phyloP scores from a whole-genome alignment of 2,113 vertebrate genomes.

The Orcinus orca region DNA sequence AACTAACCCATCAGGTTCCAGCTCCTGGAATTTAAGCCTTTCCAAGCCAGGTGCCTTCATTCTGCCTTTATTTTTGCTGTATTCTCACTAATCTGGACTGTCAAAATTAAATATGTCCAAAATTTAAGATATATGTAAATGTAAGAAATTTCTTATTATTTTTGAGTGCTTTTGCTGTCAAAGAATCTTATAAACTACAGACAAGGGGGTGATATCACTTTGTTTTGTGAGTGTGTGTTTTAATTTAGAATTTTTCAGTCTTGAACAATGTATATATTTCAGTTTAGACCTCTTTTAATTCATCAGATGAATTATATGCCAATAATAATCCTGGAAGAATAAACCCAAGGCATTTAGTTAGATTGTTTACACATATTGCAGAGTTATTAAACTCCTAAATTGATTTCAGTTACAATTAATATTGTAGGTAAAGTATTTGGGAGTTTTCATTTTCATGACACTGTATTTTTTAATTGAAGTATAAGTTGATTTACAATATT shows the following conservation, averaged over 20 bases:
- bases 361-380: constrained; percentile 39
- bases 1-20: not conserved
- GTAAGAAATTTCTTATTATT: not conserved
- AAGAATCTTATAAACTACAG: not conserved
- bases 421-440: constrained; percentile 54
- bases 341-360: constrained; percentile 43
- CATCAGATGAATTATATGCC: constrained; percentile 53
- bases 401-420: constrained; percentile 64
- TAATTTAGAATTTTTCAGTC: constrained; percentile 26
- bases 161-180: not conserved
- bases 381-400: constrained; percentile 54
- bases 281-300: constrained; percentile 44
- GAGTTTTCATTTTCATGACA: constrained; percentile 40
- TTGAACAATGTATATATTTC: constrained; percentile 30
- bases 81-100: not conserved
- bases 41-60: not conserved
- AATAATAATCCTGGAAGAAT: constrained; percentile 29
- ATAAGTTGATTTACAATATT: not conserved
- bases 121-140: not conserved
- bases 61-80: not conserved
- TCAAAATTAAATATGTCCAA: not conserved
- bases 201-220: not conserved
- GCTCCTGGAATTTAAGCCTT: not conserved
- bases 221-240: not conserved
- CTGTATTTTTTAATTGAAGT: constrained; percentile 34